Percentiles rank a stretch among this genome's conserved stretches.
Evolutionary conservation across 1,140 invertebrate species (phyloP).

Genomic region (Dolichoris vasculosae): DNA sequence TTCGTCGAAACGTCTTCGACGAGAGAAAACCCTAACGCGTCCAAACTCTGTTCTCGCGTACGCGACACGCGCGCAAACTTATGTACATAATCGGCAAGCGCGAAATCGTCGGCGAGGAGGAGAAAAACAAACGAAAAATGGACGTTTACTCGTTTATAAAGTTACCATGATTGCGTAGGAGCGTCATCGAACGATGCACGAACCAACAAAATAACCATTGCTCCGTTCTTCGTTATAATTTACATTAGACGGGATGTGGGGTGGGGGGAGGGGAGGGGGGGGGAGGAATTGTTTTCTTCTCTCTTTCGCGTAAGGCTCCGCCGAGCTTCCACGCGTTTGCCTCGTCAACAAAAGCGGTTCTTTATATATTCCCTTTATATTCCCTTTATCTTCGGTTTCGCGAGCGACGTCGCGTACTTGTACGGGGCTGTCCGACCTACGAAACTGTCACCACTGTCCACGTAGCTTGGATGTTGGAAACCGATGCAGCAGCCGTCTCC

Average conservation of each 20-base stretch:
- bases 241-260: too few species aligned
- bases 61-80: neutral
- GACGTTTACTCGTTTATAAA: neutral
- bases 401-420: slow-evolving; percentile 49
- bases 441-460: slow-evolving; percentile 69
- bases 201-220: neutral
- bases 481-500: too few species aligned
- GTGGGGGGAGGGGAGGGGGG: too few species aligned
- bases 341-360: slow-evolving; percentile 47
- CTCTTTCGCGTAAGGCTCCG: neutral
- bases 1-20: slow-evolving; percentile 39
- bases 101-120: slow-evolving; percentile 20
- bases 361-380: slow-evolving; percentile 36
- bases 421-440: slow-evolving; percentile 68
- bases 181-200: neutral
- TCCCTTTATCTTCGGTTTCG: too few species aligned
- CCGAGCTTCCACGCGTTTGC: slow-evolving; percentile 14
- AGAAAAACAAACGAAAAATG: neutral
- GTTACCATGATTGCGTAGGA: neutral
- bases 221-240: too few species aligned
- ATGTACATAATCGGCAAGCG: neutral
- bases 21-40: slow-evolving; percentile 49
- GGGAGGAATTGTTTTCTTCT: slow-evolving; percentile 34
- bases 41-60: too few species aligned
- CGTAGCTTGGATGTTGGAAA: slow-evolving; percentile 60